Percentiles rank a stretch among this genome's conserved stretches.
These are phyloP conservation scores for Kradibia gibbosae DNA, from an alignment of 1,140 invertebrate species.

Conservation along the genomic window DNA sequence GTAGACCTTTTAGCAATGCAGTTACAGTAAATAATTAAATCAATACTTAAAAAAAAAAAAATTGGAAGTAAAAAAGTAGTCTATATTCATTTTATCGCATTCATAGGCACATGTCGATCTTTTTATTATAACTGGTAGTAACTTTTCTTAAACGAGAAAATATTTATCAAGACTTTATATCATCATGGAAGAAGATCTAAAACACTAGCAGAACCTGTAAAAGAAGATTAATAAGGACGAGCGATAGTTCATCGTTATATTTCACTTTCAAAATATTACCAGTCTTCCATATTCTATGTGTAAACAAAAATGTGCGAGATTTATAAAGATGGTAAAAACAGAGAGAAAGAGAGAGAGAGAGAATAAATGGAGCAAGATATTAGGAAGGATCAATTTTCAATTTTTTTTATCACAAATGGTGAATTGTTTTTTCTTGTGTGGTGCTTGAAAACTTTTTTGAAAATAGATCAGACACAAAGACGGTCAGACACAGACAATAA, in stretches of 20 bases:
- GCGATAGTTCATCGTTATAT: conserved; percentile 6
- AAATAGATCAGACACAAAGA: conserved; percentile 39
- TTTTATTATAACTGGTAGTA: not conserved
- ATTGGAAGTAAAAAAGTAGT: too few relatives aligned
- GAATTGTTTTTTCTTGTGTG: conserved; percentile 41
- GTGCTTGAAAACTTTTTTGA: conserved; percentile 45
- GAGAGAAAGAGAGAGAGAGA: not conserved
- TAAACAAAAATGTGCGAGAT: conserved; percentile 23
- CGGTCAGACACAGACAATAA: too few relatives aligned
- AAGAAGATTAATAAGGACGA: not conserved
- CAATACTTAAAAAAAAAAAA: too few relatives aligned
- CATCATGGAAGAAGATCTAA: not conserved
- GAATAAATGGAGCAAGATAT: not conserved
- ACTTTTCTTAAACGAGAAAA: not conserved
- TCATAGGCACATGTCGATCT: not conserved
- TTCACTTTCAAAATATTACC: not conserved
- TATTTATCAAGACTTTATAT: conserved; percentile 9
- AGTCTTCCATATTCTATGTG: not conserved
- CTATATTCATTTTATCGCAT: too few relatives aligned
- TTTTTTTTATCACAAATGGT: conserved; percentile 38
- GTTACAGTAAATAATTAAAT: too few relatives aligned
- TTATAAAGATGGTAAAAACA: conserved; percentile 4
- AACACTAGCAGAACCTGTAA: not conserved
- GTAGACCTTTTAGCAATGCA: too few relatives aligned
- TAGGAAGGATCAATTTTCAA: conserved; percentile 49